phyloP scores from a whole-genome alignment of 2,888 invertebrate genomes.

The Heterodera filipjevi region DNA sequence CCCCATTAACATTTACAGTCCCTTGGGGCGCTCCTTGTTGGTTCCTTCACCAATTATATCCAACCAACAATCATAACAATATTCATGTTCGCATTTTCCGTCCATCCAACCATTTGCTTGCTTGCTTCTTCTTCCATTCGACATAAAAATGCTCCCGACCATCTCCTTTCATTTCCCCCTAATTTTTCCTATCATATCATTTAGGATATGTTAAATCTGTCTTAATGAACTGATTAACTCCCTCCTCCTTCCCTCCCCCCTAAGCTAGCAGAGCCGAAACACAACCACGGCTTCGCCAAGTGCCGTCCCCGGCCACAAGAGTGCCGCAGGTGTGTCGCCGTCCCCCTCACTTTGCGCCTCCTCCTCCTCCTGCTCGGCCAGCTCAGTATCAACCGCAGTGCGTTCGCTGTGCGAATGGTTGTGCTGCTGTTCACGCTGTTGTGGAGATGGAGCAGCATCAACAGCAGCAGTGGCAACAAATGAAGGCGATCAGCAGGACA shows the following conservation, averaged over 20 bases:
- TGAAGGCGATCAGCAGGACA: background rate
- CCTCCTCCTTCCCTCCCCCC: background rate
- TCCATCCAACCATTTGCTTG: too few species aligned
- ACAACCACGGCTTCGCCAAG: background rate
- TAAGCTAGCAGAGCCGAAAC: background rate
- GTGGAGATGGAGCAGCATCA: background rate
- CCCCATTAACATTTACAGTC: too few species aligned
- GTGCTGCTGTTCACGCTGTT: slow-evolving; percentile 25
- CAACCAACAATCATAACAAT: too few species aligned
- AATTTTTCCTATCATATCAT: too few species aligned
- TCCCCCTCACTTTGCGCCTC: background rate
- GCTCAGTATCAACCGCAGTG: slow-evolving; percentile 6
- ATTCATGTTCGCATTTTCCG: too few species aligned
- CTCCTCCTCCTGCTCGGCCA: background rate
- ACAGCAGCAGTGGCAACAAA: too few species aligned
- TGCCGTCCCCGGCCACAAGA: background rate
- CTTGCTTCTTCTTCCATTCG: too few species aligned
- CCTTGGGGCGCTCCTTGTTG: too few species aligned
- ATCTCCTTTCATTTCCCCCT: too few species aligned
- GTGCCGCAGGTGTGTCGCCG: background rate
- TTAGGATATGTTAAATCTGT: too few species aligned
- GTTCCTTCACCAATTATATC: too few species aligned
- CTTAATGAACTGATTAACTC: background rate
- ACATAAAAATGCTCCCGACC: too few species aligned
- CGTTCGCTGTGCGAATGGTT: slow-evolving; percentile 25